Percentiles rank a stretch among this genome's conserved stretches.
These are phyloP conservation scores for Phortica okadai DNA, from an alignment of 2,888 invertebrate species.

Conservation along the genomic window DNA sequence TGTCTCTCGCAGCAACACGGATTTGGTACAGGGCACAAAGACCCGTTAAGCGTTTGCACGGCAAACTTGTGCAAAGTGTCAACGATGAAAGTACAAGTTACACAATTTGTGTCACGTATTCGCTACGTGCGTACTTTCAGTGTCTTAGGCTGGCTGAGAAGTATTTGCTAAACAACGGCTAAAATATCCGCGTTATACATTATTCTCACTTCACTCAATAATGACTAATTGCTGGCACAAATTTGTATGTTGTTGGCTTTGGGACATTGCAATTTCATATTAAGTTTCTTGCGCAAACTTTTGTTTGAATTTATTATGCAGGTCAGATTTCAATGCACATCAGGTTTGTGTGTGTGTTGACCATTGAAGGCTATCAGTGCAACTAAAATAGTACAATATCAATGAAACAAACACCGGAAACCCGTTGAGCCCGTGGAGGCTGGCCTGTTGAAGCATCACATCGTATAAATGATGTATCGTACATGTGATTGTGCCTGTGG, in stretches of 20 bases:
- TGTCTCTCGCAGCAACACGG: too few relatives aligned
- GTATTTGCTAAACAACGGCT: neutral
- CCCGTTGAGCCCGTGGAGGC: too few relatives aligned
- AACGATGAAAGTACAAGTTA: neutral
- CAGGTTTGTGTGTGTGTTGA: neutral
- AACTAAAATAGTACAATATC: neutral
- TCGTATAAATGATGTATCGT: neutral
- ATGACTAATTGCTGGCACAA: neutral
- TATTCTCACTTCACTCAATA: neutral
- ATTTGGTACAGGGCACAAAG: too few relatives aligned
- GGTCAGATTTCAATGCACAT: neutral
- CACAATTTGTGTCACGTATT: slow-evolving; percentile 17
- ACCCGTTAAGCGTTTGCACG: too few relatives aligned
- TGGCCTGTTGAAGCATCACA: too few relatives aligned
- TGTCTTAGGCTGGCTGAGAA: neutral
- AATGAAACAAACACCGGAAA: neutral
- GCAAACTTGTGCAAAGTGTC: neutral
- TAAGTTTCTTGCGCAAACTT: neutral
- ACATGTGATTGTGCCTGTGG: neutral
- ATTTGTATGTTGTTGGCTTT: neutral
- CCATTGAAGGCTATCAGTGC: neutral
- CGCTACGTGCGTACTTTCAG: slow-evolving; percentile 11
- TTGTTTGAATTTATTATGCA: neutral
- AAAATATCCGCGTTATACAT: neutral
- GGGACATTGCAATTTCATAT: neutral